These are phyloP conservation scores for Micoletzkya japonica DNA, from an alignment of 2,888 invertebrate genomes.

Conservation along the genomic window DNA sequence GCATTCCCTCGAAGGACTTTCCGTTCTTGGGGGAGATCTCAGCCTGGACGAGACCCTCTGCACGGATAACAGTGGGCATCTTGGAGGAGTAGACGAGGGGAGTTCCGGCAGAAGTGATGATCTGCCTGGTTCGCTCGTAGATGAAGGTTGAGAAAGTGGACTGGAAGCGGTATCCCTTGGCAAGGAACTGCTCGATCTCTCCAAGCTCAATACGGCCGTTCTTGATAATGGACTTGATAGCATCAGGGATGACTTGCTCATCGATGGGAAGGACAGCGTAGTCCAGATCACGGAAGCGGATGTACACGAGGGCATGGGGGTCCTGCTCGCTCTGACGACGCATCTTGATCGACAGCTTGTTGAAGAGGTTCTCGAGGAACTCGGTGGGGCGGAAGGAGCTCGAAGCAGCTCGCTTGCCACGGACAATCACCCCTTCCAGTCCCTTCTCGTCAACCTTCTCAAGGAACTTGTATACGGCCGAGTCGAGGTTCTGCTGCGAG, in stretches of 20 bases:
- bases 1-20: slow-evolving; percentile 31
- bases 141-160: slow-evolving; percentile 34
- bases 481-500: slow-evolving; percentile 46
- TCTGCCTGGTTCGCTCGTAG: slow-evolving; percentile 34
- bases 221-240: not conserved
- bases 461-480: slow-evolving; percentile 36
- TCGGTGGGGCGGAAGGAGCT: slow-evolving; percentile 29
- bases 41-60: slow-evolving; percentile 8
- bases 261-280: slow-evolving; percentile 46
- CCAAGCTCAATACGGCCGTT: slow-evolving; percentile 26
- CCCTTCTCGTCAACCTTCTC: slow-evolving; percentile 35
- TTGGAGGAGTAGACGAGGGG: slow-evolving; percentile 43
- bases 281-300: slow-evolving; percentile 51
- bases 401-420: slow-evolving; percentile 35
- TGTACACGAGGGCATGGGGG: slow-evolving; percentile 40
- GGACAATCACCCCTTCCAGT: slow-evolving; percentile 42
- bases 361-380: slow-evolving; percentile 40
- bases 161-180: slow-evolving; percentile 21
- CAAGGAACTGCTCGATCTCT: slow-evolving; percentile 30
- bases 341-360: slow-evolving; percentile 43
- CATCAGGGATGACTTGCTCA: slow-evolving; percentile 30
- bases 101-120: slow-evolving; percentile 51
- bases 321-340: slow-evolving; percentile 31
- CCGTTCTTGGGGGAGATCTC: slow-evolving; percentile 30
- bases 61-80: slow-evolving; percentile 37